phyloP scores from a whole-genome alignment of 2,113 vertebrate genomes.

The Merops nubicus region DNA sequence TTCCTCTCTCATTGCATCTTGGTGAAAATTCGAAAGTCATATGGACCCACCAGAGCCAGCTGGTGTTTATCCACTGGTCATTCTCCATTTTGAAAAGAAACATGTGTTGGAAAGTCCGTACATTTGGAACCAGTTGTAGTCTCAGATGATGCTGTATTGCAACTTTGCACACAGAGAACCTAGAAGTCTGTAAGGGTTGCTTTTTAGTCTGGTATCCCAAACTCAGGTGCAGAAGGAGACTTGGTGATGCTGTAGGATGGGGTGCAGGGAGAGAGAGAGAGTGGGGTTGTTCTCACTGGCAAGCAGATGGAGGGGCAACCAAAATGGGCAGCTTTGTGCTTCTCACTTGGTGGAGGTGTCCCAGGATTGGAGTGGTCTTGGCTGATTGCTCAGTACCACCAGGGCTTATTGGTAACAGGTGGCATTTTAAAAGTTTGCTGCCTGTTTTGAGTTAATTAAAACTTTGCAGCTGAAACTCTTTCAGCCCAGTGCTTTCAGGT shows the following conservation, averaged over 20 bases:
- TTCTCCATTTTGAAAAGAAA: background rate
- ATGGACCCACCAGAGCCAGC: background rate
- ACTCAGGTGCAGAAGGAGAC: background rate
- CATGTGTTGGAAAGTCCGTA: background rate
- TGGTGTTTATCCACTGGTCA: background rate
- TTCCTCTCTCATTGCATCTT: background rate
- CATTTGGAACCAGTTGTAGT: background rate
- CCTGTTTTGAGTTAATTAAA: background rate
- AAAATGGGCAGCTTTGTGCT: background rate
- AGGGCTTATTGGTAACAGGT: background rate
- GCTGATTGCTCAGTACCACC: rapidly evolving
- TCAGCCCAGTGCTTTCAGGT: background rate
- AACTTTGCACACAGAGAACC: background rate
- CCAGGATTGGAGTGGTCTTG: background rate
- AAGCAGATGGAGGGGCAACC: background rate
- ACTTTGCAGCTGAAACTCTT: background rate
- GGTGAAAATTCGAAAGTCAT: background rate
- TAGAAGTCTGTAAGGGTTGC: background rate
- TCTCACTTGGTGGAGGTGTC: background rate
- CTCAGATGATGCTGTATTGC: background rate
- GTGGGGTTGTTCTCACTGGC: rapidly evolving
- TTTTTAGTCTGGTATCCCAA: background rate
- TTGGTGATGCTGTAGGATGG: background rate
- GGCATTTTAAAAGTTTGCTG: background rate
- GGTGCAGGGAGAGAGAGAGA: too few species aligned